Conservation (phyloP, 2,888 invertebrate species). For the Eulithis testata region DNA sequence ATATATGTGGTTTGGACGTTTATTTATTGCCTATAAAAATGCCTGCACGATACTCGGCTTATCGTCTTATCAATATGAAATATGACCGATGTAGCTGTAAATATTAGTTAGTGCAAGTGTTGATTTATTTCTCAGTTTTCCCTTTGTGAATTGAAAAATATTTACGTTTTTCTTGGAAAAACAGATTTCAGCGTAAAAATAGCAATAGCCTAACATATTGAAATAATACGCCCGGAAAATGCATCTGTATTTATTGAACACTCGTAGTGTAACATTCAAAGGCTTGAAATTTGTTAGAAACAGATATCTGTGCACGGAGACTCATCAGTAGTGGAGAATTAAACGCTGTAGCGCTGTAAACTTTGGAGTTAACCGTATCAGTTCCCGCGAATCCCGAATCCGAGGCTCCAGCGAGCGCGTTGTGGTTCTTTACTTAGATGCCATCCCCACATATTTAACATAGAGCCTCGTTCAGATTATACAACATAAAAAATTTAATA, state of each 20-base stretch:
- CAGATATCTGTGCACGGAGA: slow-evolving; percentile 6
- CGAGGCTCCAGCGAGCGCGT: slow-evolving; percentile 24
- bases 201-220: background rate
- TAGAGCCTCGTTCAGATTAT: background rate
- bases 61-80: slow-evolving; percentile 57
- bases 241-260: slow-evolving; percentile 11
- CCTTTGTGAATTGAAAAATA: slow-evolving; percentile 8
- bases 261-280: slow-evolving; percentile 16
- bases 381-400: background rate
- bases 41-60: slow-evolving; percentile 56
- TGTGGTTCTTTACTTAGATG: slow-evolving; percentile 37
- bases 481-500: slow-evolving; percentile 12
- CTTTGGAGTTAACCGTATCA: slow-evolving; percentile 26
- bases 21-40: slow-evolving; percentile 61
- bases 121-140: slow-evolving; percentile 31
- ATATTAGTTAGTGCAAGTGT: slow-evolving; percentile 41
- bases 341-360: slow-evolving; percentile 15
- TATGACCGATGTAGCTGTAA: slow-evolving; percentile 52
- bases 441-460: slow-evolving; percentile 28
- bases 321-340: slow-evolving; percentile 19
- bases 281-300: slow-evolving; percentile 10
- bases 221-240: background rate
- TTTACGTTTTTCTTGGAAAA: background rate
- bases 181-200: background rate
- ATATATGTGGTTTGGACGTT: slow-evolving; percentile 51